Evolutionary conservation across 2,797 vertebrate species (phyloP), one percentile per base, ranked within the genome.

Genomic region (Iguana delicatissima): DNA sequence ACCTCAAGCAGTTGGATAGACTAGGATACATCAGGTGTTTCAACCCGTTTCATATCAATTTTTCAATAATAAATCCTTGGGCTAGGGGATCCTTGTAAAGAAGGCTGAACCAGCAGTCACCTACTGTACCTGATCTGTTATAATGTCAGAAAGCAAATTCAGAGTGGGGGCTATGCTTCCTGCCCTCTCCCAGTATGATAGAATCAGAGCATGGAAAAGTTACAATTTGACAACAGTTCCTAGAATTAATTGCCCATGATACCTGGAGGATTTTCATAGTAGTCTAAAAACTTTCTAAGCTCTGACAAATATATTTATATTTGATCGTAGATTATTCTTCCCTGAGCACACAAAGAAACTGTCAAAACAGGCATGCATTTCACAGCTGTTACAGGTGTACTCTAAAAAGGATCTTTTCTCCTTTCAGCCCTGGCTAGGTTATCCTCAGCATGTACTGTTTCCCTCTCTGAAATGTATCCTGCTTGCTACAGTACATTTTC

Each of bases 401-500:
- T 29, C 8, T 50, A 32, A 88, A 29, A 81, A 24, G 4, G 26
- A 22, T 69, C 2, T 20, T n/a, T 59, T 72, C 13, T 24, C 52
- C 52, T 88, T 88, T 69, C 29, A 35, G 32, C 13, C 24, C 9
- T 72, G 4, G 4, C 86, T 55, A 80, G 62, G 29, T 64, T 69
- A 73, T 62, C 94, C 87, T 32, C 85, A 87, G 2, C 9, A 6
- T 0, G 62, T 62, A 46, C 0, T 24, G 0, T 80, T 46, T 86
- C 32, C 50, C 8, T 29, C 16, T 22, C 64, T 64, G 29, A 80
- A 50, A 82, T 82, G 91, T 85, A 88, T 82, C 64, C 87, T 80
- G 35, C 64, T 81, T 79, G n/a, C 55, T 85, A 73, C 89, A 76
- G 50, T 46, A 80, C 16, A n/a, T 89, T 95, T 93, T 88, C 90